A percentile compares a stretch with the other conserved stretches of the same genome.
Conservation (phyloP, 2,797 vertebrate genomes). For the Dipus sagitta region DNA sequence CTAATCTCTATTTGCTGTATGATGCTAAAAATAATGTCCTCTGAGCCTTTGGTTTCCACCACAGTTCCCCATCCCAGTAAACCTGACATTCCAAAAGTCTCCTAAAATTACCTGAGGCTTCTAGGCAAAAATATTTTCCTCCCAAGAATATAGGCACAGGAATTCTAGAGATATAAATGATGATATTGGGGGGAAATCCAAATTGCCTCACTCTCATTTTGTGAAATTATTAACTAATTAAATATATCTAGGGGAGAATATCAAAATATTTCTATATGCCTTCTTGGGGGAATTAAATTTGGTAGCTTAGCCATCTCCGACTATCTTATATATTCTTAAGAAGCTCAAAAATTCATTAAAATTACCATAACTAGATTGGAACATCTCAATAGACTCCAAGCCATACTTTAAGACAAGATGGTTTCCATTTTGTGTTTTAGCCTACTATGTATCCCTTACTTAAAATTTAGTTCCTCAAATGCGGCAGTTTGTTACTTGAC, state of each 20-base stretch:
- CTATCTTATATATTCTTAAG: neutral
- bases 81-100: neutral
- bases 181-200: neutral
- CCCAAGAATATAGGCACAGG: neutral
- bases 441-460: neutral
- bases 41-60: neutral
- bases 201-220: neutral
- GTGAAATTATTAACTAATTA: conserved; percentile 6
- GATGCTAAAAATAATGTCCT: neutral
- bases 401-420: conserved; percentile 32
- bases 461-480: neutral
- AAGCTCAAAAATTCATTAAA: conserved; percentile 44
- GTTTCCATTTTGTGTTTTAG: neutral
- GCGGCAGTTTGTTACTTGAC: neutral
- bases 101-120: conserved; percentile 8
- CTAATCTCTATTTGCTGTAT: neutral
- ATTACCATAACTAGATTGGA: conserved; percentile 46
- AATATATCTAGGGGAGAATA: conserved; percentile 23
- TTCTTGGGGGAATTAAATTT: conserved; percentile 30
- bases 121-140: conserved; percentile 21
- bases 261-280: neutral
- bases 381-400: neutral
- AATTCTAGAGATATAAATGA: neutral
- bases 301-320: neutral
- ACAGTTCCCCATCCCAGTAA: neutral